Conservation (phyloP, 2,888 invertebrate species). For the Entomobrya proxima region DNA sequence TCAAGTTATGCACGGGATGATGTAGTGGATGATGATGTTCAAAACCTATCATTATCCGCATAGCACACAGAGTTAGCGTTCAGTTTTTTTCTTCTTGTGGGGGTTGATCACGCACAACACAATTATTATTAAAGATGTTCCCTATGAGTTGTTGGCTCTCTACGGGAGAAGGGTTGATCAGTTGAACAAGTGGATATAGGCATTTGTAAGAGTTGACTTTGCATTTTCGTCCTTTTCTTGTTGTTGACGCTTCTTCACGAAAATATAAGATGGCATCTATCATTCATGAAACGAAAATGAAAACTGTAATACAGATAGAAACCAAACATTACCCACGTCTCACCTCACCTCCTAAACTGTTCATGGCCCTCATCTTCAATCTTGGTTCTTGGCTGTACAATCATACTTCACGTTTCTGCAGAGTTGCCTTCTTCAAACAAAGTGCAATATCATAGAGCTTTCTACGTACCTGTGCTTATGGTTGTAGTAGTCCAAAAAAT, state of each 20-base stretch:
- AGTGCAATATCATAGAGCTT: background rate
- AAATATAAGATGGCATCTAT: background rate
- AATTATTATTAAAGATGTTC: background rate
- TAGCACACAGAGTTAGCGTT: background rate
- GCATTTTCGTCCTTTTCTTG: background rate
- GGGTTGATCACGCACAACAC: slow-evolving; percentile 30
- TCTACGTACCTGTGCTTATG: background rate
- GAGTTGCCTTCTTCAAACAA: background rate
- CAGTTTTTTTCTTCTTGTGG: background rate
- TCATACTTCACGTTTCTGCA: no score
- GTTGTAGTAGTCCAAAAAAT: no score
- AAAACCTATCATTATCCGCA: slow-evolving; percentile 7
- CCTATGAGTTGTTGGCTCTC: background rate
- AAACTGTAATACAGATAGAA: background rate
- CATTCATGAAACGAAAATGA: background rate
- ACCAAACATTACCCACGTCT: background rate
- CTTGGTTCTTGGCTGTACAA: no score
- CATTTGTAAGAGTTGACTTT: background rate
- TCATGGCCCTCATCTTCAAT: no score
- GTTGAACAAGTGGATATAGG: no score
- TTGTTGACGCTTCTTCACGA: background rate
- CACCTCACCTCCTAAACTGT: background rate
- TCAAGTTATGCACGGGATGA: no score
- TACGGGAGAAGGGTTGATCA: background rate
- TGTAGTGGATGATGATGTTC: background rate